Evolutionary conservation across 2,888 invertebrate genomes (phyloP).

Genomic region (Agonopterix subpropinquella): DNA sequence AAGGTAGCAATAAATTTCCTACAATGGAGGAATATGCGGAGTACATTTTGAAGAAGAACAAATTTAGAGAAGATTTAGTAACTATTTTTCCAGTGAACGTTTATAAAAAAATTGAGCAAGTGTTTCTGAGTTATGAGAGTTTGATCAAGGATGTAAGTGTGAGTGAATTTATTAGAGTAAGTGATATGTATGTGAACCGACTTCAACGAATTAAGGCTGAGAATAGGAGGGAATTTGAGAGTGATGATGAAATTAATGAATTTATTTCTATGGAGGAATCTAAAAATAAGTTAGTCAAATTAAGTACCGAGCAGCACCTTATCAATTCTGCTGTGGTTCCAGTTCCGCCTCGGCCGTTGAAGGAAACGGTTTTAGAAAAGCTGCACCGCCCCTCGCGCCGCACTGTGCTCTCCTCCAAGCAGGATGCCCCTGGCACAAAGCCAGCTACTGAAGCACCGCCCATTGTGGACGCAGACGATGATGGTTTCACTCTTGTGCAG

Average conservation of each 20-base stretch:
- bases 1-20: constrained; percentile 13
- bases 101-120: background rate
- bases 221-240: constrained; percentile 14
- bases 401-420: no score
- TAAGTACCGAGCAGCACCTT: background rate
- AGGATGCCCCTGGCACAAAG: no score
- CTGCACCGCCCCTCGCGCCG: no score
- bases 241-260: constrained; percentile 17
- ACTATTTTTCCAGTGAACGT: constrained; percentile 16
- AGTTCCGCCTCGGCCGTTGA: no score
- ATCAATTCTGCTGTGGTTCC: no score
- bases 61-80: constrained; percentile 11
- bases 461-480: no score
- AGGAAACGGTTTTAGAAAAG: no score
- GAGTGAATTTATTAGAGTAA: constrained; percentile 13
- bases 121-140: constrained; percentile 12
- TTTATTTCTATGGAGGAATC: constrained; percentile 17
- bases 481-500: no score
- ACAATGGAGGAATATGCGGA: constrained; percentile 13
- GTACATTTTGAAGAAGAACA: constrained; percentile 15
- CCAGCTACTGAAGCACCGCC: no score
- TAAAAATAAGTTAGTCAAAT: constrained; percentile 12
- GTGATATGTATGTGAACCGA: constrained; percentile 13
- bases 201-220: constrained; percentile 21
- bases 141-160: constrained; percentile 13